phyloP scores from a whole-genome alignment of 2,113 vertebrate species.

The Pteronura brasiliensis region DNA sequence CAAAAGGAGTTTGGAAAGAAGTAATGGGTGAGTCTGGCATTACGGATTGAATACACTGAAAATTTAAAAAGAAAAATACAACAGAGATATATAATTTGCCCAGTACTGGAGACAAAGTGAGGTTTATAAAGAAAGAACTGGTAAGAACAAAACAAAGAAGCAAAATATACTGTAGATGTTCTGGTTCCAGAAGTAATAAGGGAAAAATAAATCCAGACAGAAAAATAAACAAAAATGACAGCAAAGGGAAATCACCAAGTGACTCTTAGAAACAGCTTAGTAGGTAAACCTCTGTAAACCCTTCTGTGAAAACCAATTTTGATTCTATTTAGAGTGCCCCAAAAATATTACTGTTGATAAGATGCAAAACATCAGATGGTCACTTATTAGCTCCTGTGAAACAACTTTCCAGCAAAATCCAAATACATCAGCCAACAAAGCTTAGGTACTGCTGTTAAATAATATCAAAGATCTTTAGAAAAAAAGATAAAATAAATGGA shows the following conservation, averaged over 20 bases:
- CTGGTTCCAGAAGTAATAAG: neutral
- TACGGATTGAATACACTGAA: neutral
- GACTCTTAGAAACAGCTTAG: neutral
- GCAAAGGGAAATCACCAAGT: neutral
- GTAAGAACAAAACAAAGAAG: neutral
- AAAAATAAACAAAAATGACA: neutral
- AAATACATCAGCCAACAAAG: neutral
- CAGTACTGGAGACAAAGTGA: neutral
- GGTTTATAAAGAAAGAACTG: neutral
- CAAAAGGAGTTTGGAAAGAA: neutral
- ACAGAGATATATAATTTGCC: neutral
- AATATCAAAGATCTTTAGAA: slow-evolving; percentile 30
- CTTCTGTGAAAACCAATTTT: neutral
- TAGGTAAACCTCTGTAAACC: neutral
- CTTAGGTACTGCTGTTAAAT: slow-evolving; percentile 24
- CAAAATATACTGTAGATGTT: neutral
- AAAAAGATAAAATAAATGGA: slow-evolving; percentile 38
- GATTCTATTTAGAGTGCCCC: neutral
- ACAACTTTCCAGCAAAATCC: slow-evolving; percentile 16
- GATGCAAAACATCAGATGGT: slow-evolving; percentile 10
- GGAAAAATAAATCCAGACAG: neutral
- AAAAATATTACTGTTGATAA: slow-evolving; percentile 9
- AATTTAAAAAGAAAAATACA: neutral
- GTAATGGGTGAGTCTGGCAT: neutral
- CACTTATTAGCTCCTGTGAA: slow-evolving; percentile 5